phyloP scores from a whole-genome alignment of 2,888 invertebrate species.

The Litoditis marina region DNA sequence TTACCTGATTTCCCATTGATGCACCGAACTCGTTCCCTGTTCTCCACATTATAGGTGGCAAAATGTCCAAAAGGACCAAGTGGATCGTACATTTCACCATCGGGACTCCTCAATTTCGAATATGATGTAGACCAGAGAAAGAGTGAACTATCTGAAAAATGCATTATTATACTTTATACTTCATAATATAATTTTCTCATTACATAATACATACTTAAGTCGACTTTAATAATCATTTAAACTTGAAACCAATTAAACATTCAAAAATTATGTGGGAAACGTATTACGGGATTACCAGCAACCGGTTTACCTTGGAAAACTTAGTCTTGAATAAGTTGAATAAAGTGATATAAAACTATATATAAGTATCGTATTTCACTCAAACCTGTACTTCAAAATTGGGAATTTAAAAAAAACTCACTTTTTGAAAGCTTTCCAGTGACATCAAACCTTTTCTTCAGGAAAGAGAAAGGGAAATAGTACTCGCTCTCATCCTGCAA shows the following conservation, averaged over 20 bases:
- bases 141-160: conserved; percentile 2
- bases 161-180: not conserved
- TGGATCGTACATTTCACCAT: conserved; percentile 72
- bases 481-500: conserved; percentile 35
- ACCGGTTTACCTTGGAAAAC: no score
- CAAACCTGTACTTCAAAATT: not conserved
- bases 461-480: conserved; percentile 48
- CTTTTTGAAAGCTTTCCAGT: conserved; percentile 40
- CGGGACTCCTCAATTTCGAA: conserved; percentile 46
- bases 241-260: no score
- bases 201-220: no score
- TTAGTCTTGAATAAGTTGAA: no score
- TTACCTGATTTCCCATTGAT: conserved; percentile 83
- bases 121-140: conserved; percentile 57
- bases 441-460: conserved; percentile 52
- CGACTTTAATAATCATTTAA: no score
- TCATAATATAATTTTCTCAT: not conserved
- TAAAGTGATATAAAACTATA: no score
- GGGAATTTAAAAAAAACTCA: conserved; percentile 6
- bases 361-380: not conserved
- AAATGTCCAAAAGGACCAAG: conserved; percentile 91
- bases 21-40: conserved; percentile 89
- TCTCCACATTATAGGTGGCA: conserved; percentile 95
- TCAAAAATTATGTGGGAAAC: no score
- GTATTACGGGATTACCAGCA: no score